Evolutionary conservation across 2,888 invertebrate species (phyloP).

Genomic region (Limnephilus marmoratus): DNA sequence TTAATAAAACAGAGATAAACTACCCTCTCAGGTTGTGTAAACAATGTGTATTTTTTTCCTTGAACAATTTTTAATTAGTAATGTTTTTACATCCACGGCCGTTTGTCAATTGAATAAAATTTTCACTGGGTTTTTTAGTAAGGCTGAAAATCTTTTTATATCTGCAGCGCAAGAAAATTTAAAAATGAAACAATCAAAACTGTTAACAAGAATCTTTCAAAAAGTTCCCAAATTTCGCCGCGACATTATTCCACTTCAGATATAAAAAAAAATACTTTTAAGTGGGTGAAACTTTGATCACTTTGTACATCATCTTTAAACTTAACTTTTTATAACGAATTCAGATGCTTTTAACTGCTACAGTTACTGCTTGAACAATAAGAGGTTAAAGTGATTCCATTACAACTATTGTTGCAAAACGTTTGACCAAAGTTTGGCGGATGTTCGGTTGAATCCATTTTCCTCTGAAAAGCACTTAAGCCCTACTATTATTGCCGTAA

Average conservation of each 20-base stretch:
- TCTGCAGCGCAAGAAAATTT: too few species aligned
- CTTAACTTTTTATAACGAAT: not conserved
- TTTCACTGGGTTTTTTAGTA: too few species aligned
- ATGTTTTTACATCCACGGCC: too few species aligned
- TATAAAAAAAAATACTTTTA: not conserved
- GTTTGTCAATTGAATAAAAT: too few species aligned
- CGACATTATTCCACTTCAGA: not conserved
- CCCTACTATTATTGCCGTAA: not conserved
- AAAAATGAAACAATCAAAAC: too few species aligned
- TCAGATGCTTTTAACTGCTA: not conserved
- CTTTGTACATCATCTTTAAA: not conserved
- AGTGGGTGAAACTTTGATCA: not conserved
- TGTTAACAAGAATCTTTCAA: too few species aligned
- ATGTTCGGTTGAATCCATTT: not conserved
- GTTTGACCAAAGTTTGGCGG: not conserved
- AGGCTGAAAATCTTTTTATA: too few species aligned
- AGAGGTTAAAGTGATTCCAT: not conserved
- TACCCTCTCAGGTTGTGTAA: too few species aligned
- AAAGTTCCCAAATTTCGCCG: not conserved
- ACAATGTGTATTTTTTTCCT: too few species aligned
- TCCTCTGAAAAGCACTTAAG: not conserved
- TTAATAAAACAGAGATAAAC: too few species aligned
- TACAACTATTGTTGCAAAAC: not conserved
- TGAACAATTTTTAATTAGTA: too few species aligned
- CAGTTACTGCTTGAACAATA: not conserved